These are phyloP conservation scores for Sinohyriopsis cumingii DNA, from an alignment of 2,888 invertebrate species.

Conservation along the genomic window DNA sequence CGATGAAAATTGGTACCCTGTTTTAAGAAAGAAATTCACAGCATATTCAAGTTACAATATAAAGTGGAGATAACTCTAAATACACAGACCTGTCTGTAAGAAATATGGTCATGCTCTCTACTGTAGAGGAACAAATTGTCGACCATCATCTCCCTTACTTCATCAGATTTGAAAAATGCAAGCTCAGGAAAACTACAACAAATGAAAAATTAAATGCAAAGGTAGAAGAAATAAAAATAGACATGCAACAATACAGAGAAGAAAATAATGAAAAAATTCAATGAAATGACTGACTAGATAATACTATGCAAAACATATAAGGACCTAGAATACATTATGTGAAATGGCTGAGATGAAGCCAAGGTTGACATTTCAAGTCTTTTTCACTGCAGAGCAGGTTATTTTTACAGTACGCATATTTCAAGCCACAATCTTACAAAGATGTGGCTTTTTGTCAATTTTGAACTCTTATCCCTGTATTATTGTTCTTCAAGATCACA, in stretches of 20 bases:
- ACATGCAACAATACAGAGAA: constrained; percentile 8
- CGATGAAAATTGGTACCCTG: too few species aligned
- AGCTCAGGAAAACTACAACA: constrained; percentile 82
- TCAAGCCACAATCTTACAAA: too few species aligned
- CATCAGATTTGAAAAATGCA: constrained; percentile 82
- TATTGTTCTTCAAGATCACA: too few species aligned
- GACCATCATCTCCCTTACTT: constrained; percentile 83
- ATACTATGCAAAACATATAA: not conserved
- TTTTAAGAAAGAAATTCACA: too few species aligned
- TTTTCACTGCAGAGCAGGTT: too few species aligned
- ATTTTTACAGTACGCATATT: too few species aligned
- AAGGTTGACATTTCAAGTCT: too few species aligned
- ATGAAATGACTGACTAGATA: too few species aligned
- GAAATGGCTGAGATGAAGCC: not conserved
- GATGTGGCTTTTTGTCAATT: too few species aligned
- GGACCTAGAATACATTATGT: constrained; percentile 1
- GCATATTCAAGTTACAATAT: not conserved
- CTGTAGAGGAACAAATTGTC: constrained; percentile 76
- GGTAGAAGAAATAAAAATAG: constrained; percentile 10
- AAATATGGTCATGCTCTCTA: constrained; percentile 80
- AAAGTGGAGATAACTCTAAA: too few species aligned
- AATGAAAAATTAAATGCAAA: constrained; percentile 16
- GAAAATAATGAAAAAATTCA: constrained; percentile 9
- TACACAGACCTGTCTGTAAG: constrained; percentile 80
- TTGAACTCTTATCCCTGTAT: too few species aligned